Evolutionary conservation across 2,888 invertebrate genomes (phyloP).

Genomic region (Limenitis camilla): DNA sequence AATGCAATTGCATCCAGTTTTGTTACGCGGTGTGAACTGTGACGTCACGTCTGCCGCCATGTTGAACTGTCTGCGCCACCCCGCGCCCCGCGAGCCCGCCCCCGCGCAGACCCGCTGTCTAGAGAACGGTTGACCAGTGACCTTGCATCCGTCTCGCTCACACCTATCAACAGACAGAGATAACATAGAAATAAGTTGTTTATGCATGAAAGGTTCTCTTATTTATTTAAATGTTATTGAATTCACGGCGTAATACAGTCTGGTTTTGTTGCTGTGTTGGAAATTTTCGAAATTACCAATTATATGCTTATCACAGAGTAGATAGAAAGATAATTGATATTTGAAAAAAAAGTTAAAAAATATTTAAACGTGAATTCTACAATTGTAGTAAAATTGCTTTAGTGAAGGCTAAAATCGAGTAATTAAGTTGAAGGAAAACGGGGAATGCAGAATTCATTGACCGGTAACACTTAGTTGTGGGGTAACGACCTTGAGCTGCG

Average conservation of each 20-base stretch:
- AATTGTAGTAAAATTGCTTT: too few species aligned
- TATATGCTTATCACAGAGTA: too few species aligned
- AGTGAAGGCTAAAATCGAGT: too few species aligned
- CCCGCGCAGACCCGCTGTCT: slow-evolving; percentile 61
- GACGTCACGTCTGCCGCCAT: slow-evolving; percentile 63
- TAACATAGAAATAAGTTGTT: slow-evolving; percentile 36
- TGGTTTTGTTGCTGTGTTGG: slow-evolving; percentile 42
- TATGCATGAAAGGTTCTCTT: slow-evolving; percentile 64
- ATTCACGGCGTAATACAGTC: slow-evolving; percentile 58
- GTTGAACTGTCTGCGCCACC: slow-evolving; percentile 60
- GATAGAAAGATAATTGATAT: too few species aligned
- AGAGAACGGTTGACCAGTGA: slow-evolving; percentile 69
- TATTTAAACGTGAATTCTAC: too few species aligned
- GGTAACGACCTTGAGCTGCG: slow-evolving; percentile 61
- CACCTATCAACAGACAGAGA: slow-evolving; percentile 29
- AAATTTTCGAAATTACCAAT: too few species aligned
- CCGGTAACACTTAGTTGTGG: too few species aligned
- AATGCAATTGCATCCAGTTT: slow-evolving; percentile 51
- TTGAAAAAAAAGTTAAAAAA: too few species aligned
- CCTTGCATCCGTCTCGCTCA: slow-evolving; percentile 59
- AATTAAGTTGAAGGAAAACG: too few species aligned
- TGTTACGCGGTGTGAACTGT: slow-evolving; percentile 62
- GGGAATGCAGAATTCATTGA: too few species aligned
- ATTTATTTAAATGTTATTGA: slow-evolving; percentile 66
- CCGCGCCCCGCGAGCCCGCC: slow-evolving; percentile 45